A percentile compares a stretch with the other conserved stretches of the same genome.
phyloP scores from a whole-genome alignment of 2,888 invertebrate species.

The Drosophila austrosaltans region DNA sequence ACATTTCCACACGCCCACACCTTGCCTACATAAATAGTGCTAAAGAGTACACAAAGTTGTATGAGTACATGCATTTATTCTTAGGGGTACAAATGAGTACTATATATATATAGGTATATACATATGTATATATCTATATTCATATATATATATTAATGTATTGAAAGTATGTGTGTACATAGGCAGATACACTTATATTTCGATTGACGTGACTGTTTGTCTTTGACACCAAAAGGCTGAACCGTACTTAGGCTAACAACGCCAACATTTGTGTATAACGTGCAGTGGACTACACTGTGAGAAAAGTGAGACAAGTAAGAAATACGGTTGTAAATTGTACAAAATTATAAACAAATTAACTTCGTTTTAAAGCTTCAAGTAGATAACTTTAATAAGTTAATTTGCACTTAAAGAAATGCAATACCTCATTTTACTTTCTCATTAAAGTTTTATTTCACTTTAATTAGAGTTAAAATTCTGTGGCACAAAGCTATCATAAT shows the following conservation, averaged over 20 bases:
- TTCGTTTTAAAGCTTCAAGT: too few species aligned
- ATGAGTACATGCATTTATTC: constrained; percentile 15
- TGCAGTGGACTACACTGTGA: background rate
- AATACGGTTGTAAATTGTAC: too few species aligned
- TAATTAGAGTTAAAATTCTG: too few species aligned
- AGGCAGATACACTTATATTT: constrained; percentile 9
- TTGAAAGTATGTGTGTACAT: constrained; percentile 48
- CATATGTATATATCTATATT: constrained; percentile 58
- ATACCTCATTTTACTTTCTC: too few species aligned
- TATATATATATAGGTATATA: constrained; percentile 30
- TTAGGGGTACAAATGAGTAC: background rate
- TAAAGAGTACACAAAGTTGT: constrained; percentile 72
- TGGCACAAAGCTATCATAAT: too few species aligned
- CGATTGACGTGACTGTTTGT: constrained; percentile 43
- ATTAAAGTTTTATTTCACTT: too few species aligned
- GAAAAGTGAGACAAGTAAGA: background rate
- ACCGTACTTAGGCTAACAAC: constrained; percentile 65
- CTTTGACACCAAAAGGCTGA: constrained; percentile 66
- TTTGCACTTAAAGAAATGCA: too few species aligned
- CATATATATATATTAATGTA: constrained; percentile 38
- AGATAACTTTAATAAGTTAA: too few species aligned
- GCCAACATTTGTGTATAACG: constrained; percentile 35
- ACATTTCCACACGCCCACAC: background rate
- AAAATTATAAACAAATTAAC: too few species aligned
- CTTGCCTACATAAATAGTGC: constrained; percentile 62